These are phyloP conservation scores for Thalassophryne amazonica DNA, from an alignment of 2,797 vertebrate species.

Conservation along the genomic window DNA sequence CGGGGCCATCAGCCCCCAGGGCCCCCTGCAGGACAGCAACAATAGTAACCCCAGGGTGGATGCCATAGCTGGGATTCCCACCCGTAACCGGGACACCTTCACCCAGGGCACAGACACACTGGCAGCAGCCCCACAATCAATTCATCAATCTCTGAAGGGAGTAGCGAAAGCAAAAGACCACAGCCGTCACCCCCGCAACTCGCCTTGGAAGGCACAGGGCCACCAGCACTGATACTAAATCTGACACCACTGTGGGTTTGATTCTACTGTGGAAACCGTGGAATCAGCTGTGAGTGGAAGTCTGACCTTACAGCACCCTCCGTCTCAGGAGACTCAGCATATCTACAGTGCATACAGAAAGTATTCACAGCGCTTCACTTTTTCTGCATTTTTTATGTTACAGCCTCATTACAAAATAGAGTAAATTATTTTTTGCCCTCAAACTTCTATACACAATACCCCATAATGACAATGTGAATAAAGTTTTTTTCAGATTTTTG, in stretches of 20 bases:
- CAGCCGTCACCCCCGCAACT: conserved; percentile 67
- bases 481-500: no score
- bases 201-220: conserved; percentile 59
- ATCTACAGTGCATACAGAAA: no score
- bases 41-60: conserved; percentile 80
- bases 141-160: conserved; percentile 82
- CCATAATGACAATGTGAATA: no score
- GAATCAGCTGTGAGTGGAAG: conserved; percentile 3
- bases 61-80: conserved; percentile 86
- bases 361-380: no score
- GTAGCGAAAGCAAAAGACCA: conserved; percentile 72
- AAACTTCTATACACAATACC: no score
- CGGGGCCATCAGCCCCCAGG: conserved; percentile 76
- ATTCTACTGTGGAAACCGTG: conserved; percentile 22
- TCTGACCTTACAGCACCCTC: conserved; percentile 6
- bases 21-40: conserved; percentile 78
- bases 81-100: conserved; percentile 83
- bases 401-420: no score
- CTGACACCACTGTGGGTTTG: conserved; percentile 25
- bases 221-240: conserved; percentile 64
- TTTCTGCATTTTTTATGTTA: no score
- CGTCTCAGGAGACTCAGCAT: conserved; percentile 1
- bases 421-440: no score
- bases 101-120: conserved; percentile 83
- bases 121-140: conserved; percentile 82